Percentiles rank a stretch among this genome's conserved stretches.
Conservation (phyloP, 2,797 vertebrate species). For the Alauda arvensis region DNA sequence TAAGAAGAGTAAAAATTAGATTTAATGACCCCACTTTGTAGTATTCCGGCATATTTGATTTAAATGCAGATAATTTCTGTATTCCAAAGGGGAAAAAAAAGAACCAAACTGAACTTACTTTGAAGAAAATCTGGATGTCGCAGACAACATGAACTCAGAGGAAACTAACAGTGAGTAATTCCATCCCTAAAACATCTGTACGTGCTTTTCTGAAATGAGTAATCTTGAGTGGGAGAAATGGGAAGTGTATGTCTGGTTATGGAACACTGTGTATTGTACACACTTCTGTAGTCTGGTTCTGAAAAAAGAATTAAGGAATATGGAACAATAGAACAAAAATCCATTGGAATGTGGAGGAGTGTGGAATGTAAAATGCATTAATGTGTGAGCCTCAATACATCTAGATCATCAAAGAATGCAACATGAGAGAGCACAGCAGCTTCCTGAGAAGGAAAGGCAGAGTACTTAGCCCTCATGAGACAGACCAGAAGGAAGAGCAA, state of each 20-base stretch:
- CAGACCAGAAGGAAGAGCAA: not conserved
- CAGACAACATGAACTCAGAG: not conserved
- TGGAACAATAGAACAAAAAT: not conserved
- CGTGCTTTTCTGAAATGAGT: not conserved
- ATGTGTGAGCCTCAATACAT: not conserved
- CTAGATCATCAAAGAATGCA: not conserved
- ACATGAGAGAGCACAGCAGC: not conserved
- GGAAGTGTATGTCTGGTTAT: not conserved
- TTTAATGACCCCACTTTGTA: not conserved
- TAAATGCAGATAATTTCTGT: not conserved
- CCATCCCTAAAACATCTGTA: not conserved
- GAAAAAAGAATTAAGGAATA: not conserved
- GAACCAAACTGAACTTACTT: not conserved
- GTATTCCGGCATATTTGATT: not conserved
- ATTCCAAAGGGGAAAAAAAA: not conserved
- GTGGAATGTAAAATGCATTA: not conserved
- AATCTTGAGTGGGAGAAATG: not conserved
- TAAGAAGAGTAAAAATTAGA: not conserved
- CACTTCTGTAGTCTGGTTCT: not conserved
- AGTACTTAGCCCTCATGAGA: not conserved
- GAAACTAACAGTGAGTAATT: not conserved
- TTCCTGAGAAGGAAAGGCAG: not conserved
- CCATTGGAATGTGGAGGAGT: not conserved
- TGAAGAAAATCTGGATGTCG: not conserved
- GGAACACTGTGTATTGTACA: not conserved